Conservation (phyloP, 2,888 invertebrate species). For the Caenorhabditis uteleia region DNA sequence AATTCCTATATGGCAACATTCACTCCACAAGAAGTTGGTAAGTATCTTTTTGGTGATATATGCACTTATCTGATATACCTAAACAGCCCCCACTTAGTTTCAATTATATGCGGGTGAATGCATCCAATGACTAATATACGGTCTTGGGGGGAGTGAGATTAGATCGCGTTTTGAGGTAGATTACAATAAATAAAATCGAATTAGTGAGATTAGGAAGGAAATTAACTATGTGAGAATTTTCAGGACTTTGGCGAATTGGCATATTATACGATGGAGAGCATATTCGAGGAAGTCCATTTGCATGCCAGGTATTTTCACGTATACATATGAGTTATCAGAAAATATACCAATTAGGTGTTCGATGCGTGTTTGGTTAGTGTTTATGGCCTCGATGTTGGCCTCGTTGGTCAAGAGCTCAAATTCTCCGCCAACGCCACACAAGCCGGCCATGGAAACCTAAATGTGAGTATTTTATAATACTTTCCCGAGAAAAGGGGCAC, state of each 20-base stretch:
- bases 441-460: conserved; percentile 65
- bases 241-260: conserved; percentile 88
- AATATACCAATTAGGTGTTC: conserved; percentile 49
- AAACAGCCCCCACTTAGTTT: background rate
- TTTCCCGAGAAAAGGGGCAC: no score
- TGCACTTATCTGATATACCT: no score
- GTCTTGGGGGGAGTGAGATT: no score
- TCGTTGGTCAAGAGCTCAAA: conserved; percentile 69
- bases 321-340: background rate
- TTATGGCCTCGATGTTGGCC: conserved; percentile 71
- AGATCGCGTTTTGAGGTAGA: no score
- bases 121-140: no score
- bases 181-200: no score
- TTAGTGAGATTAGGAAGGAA: no score
- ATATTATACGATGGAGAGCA: conserved; percentile 94
- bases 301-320: conserved; percentile 78
- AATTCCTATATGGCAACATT: conserved; percentile 93
- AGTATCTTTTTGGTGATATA: no score
- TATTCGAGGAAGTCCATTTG: conserved; percentile 93
- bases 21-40: conserved; percentile 92
- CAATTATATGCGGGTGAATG: background rate
- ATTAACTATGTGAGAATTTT: no score
- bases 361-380: conserved; percentile 69
- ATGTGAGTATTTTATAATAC: conserved; percentile 10
- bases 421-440: conserved; percentile 66